Percentiles rank a stretch among this genome's conserved stretches.
phyloP scores from a whole-genome alignment of 35 echinoderm and acorn worm genomes.

The Stichopus chloronotus region DNA sequence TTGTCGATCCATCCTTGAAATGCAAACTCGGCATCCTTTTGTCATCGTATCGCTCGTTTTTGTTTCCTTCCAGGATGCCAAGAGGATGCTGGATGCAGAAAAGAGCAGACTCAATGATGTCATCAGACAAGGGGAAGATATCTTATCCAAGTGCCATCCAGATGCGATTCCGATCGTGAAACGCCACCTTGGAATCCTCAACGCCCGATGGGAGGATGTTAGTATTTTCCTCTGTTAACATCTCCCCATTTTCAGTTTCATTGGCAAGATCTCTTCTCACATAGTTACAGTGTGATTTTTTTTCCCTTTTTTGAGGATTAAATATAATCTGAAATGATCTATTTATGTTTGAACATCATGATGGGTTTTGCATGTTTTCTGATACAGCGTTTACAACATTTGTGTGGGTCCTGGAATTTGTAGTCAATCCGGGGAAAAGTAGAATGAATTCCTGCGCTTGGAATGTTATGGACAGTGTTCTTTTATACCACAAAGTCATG shows the following conservation, averaged over 20 bases:
- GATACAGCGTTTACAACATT: too few species aligned
- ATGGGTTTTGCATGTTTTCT: neutral
- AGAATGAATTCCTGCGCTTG: too few species aligned
- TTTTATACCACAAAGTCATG: too few species aligned
- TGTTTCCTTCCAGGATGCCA: constrained; percentile 74
- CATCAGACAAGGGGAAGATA: constrained; percentile 79
- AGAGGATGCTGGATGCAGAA: constrained; percentile 70
- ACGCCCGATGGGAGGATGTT: constrained; percentile 97
- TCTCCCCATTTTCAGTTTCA: neutral
- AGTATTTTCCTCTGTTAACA: constrained; percentile 1
- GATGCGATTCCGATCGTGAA: constrained; percentile 93
- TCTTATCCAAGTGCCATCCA: constrained; percentile 93
- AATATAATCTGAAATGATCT: neutral
- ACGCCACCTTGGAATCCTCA: constrained; percentile 91
- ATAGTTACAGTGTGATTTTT: too few species aligned
- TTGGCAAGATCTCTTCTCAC: neutral
- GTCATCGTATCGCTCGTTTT: neutral
- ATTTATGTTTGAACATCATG: neutral
- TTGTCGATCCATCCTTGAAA: neutral
- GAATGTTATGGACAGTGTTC: too few species aligned
- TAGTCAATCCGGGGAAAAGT: too few species aligned
- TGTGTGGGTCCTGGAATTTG: too few species aligned
- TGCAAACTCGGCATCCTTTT: neutral
- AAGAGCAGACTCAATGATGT: constrained; percentile 81
- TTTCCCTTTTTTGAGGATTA: neutral